Evolutionary conservation across 1,140 invertebrate species (phyloP), one percentile per base, ranked within the genome.

Genomic region (Vanessa tameamea): DNA sequence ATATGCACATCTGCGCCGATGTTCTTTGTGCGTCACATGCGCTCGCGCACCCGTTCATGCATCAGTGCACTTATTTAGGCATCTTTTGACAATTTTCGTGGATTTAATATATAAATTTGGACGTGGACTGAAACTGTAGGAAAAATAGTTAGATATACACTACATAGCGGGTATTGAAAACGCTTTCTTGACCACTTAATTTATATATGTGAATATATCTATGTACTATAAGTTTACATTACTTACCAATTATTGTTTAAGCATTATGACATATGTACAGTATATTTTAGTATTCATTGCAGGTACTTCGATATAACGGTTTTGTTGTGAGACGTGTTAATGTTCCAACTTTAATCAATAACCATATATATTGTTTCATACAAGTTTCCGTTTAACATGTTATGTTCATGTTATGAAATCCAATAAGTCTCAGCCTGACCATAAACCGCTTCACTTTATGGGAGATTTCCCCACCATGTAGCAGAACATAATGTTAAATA

Each of bases 21-120:
- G 55, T 70, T 79, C 84, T 86, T 88, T 88, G 82, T 88, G 86
- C 79, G 83, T 88, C 84, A 88, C 71, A 50, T 74, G 79, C 73
- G 69, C 71, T 12, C 47, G 48, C 37, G 31, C 69, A 57, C 53
- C 53, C 53, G 53, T 57, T 51, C 53, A 77, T 71, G 76, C 67
- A 68, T 77, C 71, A 73, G 71, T 48, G 59, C 51, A 72, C 61
- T 72, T 50, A 13, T 47, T 51, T 68, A 37, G 47, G 53, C 37
- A 64, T 47, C 15, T 51, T 66, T 13, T 9, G 37, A 15, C 14
- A 6, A 16, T 57, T 68, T 68, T 14, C 14, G 15, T 11, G 3
- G 26, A 13, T 64, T 64, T 47, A 20, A 43, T 43, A 43, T 11
- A 43, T 43, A 5, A 43, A 43, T 43, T 9, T 43, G 7, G 9